Conservation (phyloP, 2,888 invertebrate species). For the Diplazon laetatorius region DNA sequence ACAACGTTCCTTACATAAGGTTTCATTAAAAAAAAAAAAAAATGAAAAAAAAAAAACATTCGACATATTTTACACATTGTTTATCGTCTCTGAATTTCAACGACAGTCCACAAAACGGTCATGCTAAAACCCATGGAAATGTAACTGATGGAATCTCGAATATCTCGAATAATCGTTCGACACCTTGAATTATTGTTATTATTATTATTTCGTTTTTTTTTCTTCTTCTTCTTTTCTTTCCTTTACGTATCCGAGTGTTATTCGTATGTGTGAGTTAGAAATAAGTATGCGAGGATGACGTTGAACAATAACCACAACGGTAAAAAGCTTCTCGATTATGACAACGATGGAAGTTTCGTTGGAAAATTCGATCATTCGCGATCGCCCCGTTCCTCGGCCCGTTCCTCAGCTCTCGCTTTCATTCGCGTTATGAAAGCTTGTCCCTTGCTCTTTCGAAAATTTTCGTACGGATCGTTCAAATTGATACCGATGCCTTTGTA, state of each 20-base stretch:
- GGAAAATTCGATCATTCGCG: conserved; percentile 73
- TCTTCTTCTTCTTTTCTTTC: conserved; percentile 9
- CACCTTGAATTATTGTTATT: not conserved
- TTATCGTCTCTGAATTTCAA: conserved; percentile 1
- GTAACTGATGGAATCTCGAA: conserved; percentile 21
- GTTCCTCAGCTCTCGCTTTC: conserved; percentile 94
- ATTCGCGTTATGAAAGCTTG: conserved; percentile 97
- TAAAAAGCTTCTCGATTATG: conserved; percentile 18
- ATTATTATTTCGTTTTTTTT: conserved; percentile 1
- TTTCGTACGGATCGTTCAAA: conserved; percentile 97
- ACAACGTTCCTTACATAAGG: conserved; percentile 37
- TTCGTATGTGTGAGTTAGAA: too few species aligned
- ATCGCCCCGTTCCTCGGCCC: conserved; percentile 83
- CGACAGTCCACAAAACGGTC: conserved; percentile 27
- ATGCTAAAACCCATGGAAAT: conserved; percentile 17
- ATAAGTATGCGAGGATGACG: conserved; percentile 44
- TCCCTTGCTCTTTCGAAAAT: conserved; percentile 97
- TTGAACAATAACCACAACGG: conserved; percentile 11
- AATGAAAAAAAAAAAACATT: too few species aligned
- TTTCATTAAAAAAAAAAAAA: too few species aligned
- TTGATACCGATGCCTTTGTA: conserved; percentile 98
- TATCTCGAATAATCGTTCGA: conserved; percentile 19
- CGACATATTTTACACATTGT: conserved; percentile 43
- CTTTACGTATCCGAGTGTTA: too few species aligned
- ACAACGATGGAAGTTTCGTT: conserved; percentile 16